Evolutionary conservation across 2,888 invertebrate species (phyloP), one percentile per base, ranked within the genome.

Genomic region (Aleiodes alternator): DNA sequence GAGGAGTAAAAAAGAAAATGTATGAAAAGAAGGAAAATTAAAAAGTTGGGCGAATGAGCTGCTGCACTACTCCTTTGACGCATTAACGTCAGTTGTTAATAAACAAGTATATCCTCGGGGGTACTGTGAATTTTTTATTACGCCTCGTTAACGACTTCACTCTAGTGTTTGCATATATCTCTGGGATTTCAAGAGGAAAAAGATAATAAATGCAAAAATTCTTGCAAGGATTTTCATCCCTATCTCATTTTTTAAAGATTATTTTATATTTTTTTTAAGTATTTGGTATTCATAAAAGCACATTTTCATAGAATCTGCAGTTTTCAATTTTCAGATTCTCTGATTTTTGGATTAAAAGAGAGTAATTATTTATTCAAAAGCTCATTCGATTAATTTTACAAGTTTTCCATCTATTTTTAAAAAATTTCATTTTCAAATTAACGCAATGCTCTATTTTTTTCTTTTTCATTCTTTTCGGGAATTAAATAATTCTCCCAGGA

Each of bases 51-150:
- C 64, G 64, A 64, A 64, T 64, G 64, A 48, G 64, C 64, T 64
- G 23, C 64, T 64, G 23, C 64, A 64, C 29, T 31, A 38, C 23
- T 43, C 43, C 64, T 64, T 64, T 64, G 64, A 64, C 64, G 64
- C 64, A 64, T 64, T 64, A 64, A 64, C 64, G 64, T 64, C 64
- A 43, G 64, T 64, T 64, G 64, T 43, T 64, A 64, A 64, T 64
- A 64, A 64, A 48, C 64, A 64, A 64, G 64, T 64, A 64, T 64
- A 43, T 43, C 64, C 64, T 59, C 57, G 9, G 48, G 64, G 55
- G 72, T 53, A 53, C 56, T 66, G 34, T 72, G 55, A 72, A 66
- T 56, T 53, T 69, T 55, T 66, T 53, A 66, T 64, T 72, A 55
- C 48, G 31, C 64, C 72, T 64, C 64, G 64, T 64, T 64, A 64